phyloP scores from a whole-genome alignment of 2,113 vertebrate species.

The Alethe diademata region DNA sequence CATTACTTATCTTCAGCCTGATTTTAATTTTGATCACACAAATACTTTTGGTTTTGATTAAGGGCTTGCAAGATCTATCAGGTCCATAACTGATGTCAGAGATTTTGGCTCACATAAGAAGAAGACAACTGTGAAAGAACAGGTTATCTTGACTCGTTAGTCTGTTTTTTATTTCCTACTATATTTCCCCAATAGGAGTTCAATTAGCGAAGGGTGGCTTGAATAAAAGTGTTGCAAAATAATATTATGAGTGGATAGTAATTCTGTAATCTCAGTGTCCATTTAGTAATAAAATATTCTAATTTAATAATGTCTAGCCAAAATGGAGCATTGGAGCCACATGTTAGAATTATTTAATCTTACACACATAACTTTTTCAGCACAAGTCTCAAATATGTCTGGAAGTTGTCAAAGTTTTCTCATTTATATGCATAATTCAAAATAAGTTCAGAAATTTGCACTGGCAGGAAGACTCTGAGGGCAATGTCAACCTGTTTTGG shows the following conservation, averaged over 20 bases:
- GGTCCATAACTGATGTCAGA: neutral
- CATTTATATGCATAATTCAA: neutral
- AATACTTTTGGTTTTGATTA: slow-evolving; percentile 1
- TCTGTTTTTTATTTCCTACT: neutral
- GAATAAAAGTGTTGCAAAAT: neutral
- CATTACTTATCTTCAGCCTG: neutral
- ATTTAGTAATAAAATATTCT: neutral
- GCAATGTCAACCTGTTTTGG: fast-evolving
- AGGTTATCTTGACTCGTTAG: neutral
- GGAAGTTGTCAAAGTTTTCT: neutral
- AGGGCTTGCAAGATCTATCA: neutral
- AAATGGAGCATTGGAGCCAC: neutral
- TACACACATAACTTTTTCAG: neutral
- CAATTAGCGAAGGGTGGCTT: neutral
- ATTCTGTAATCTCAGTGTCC: neutral
- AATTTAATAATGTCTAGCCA: neutral
- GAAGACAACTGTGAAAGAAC: neutral
- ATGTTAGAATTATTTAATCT: neutral
- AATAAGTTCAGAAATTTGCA: neutral
- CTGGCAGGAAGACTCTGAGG: neutral
- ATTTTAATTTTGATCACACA: neutral
- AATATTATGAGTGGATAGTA: neutral
- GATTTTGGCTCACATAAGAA: neutral
- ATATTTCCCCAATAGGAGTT: neutral
- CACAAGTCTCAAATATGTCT: neutral